Conservation (phyloP, 2,888 invertebrate genomes). For the Diplazon laetatorius region DNA sequence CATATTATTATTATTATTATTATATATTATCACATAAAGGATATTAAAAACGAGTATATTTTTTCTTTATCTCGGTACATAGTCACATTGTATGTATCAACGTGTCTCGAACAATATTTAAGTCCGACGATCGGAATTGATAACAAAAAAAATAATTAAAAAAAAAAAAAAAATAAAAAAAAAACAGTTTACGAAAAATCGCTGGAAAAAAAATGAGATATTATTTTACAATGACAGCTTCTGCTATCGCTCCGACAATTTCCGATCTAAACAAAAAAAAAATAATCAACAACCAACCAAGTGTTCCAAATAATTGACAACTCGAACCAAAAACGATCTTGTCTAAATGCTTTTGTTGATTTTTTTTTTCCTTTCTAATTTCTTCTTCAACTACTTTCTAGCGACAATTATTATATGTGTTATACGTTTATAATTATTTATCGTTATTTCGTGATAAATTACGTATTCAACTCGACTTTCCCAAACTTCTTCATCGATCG, state of each 20-base stretch:
- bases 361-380: too few species aligned
- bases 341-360: background rate
- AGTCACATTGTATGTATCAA: conserved; percentile 34
- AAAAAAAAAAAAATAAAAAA: too few species aligned
- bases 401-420: conserved; percentile 6
- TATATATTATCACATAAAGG: conserved; percentile 56
- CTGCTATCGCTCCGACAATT: background rate
- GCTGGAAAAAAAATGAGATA: conserved; percentile 7
- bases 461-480: background rate
- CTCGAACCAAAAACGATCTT: background rate
- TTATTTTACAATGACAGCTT: conserved; percentile 17
- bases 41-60: conserved; percentile 44
- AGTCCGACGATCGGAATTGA: conserved; percentile 13
- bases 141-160: background rate
- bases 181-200: background rate
- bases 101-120: conserved; percentile 22
- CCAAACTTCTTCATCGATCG: background rate
- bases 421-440: background rate
- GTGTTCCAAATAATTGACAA: conserved; percentile 5
- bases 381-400: background rate
- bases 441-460: background rate
- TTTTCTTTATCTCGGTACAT: conserved; percentile 23
- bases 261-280: too few species aligned
- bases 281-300: too few species aligned
- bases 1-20: conserved; percentile 24